Base-by-base conservation (phyloP, 2,113 vertebrate genomes). In the Nicator chloris region DNA sequence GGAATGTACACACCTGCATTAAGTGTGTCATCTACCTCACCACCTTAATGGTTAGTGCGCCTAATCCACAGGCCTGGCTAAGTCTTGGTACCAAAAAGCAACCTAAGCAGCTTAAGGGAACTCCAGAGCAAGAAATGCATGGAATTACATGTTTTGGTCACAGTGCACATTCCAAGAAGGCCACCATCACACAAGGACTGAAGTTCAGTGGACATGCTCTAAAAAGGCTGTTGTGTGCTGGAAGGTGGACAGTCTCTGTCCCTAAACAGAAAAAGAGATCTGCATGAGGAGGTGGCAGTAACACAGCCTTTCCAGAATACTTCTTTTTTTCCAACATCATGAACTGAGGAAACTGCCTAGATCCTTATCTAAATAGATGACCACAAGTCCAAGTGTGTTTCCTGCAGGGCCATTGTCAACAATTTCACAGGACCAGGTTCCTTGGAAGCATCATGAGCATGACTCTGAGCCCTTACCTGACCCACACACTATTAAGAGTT, bases 241-340 rank as follows among this genome's bases (percentile, higher is more conserved):
- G 10, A 92, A 87, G 18, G 23, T 13, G 17, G 5, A 16, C 1
- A 7, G 12, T 28, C 10, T 73, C 22, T 7, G 11, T 40, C 10
- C 20, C 11, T 22, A 72, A 79, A 24, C 3, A 57, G 49, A 51
- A 13, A 24, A 68, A 45, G 0, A 5, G 15, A 33, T 2, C 10
- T 33, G 15, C 1, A 0, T 2, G 2, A 37, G 7, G 26, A 77
- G 17, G 11, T 8, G 7, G 15, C 11, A 75, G 11, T 17, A 35
- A 15, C 11, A 31, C 15, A 70, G 27, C 8, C 19, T 66, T 88
- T 63, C 50, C 27, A n/a, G 20, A 53, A 20, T 40, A 42, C 3
- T 87, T n/a, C 35, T 82, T 82, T 24, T 42, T 65, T 59, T 28
- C 27, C n/a, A 61, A 9, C 13, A 35, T 18, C 18, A 37, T 51